phyloP scores from a whole-genome alignment of 2,113 vertebrate genomes.

The Chlorodrepanis virens region DNA sequence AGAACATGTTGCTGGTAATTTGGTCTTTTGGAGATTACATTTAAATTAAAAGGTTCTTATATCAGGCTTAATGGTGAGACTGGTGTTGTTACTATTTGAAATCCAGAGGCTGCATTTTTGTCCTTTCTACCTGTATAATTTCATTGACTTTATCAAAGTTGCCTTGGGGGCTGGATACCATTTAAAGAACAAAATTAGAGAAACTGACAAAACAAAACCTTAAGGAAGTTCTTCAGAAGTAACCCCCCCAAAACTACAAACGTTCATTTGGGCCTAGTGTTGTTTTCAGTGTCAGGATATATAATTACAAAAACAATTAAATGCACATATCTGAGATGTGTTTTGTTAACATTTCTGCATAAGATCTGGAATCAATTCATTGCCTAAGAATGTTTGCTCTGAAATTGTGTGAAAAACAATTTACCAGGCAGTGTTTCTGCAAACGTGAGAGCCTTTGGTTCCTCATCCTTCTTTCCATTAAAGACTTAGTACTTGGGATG shows the following conservation, averaged over 20 bases:
- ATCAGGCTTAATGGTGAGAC: conserved; percentile 3
- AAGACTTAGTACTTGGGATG: neutral
- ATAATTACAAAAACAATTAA: neutral
- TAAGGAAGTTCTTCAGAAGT: neutral
- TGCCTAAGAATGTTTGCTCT: neutral
- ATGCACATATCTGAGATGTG: neutral
- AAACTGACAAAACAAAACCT: neutral
- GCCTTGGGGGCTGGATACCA: neutral
- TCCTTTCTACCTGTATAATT: conserved; percentile 20
- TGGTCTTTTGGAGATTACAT: conserved; percentile 53
- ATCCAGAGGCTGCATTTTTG: neutral
- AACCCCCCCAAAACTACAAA: neutral
- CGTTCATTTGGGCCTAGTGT: neutral
- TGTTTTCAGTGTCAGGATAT: neutral
- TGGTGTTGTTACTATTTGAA: neutral
- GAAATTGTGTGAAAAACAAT: neutral
- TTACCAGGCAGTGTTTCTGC: neutral
- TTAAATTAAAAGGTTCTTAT: conserved; percentile 56
- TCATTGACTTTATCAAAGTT: neutral
- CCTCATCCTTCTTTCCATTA: neutral
- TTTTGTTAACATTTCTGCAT: neutral
- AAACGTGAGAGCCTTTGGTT: neutral
- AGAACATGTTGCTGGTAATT: conserved; percentile 64
- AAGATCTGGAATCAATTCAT: neutral
- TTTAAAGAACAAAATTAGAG: neutral